Conservation (phyloP, 2,797 vertebrate species). For the Lemur catta region DNA sequence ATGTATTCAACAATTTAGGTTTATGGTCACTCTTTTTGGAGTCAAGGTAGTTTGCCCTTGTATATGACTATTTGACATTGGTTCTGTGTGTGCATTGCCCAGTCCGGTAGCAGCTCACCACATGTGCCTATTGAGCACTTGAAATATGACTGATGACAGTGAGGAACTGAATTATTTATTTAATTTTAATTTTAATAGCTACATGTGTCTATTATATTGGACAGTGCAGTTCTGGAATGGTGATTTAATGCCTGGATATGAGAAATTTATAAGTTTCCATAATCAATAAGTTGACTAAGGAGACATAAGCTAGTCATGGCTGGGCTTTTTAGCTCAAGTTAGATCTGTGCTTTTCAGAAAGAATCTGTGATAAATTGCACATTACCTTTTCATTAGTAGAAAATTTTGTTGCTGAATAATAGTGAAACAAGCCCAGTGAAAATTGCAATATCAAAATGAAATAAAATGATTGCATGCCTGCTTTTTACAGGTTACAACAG, state of each 20-base stretch:
- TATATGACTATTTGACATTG: background rate
- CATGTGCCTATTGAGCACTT: background rate
- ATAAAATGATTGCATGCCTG: background rate
- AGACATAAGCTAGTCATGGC: background rate
- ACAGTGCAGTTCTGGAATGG: background rate
- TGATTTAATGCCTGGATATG: background rate
- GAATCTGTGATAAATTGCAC: background rate
- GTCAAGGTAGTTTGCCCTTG: background rate
- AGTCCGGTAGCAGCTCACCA: background rate
- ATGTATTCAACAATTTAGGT: background rate
- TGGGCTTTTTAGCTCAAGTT: background rate
- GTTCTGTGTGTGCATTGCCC: background rate
- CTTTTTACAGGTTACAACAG: background rate
- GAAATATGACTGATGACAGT: background rate
- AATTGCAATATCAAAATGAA: background rate
- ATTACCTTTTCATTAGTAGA: background rate
- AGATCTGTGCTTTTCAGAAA: constrained; percentile 3
- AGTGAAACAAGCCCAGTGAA: background rate
- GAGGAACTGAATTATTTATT: background rate
- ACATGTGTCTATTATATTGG: background rate
- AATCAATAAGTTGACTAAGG: background rate
- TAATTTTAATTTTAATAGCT: background rate
- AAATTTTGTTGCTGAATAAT: constrained; percentile 1
- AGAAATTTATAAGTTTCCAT: background rate
- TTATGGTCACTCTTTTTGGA: background rate